Evolutionary conservation across 2,113 vertebrate species (phyloP).

Genomic region (Paracanthobrama guichenoti): DNA sequence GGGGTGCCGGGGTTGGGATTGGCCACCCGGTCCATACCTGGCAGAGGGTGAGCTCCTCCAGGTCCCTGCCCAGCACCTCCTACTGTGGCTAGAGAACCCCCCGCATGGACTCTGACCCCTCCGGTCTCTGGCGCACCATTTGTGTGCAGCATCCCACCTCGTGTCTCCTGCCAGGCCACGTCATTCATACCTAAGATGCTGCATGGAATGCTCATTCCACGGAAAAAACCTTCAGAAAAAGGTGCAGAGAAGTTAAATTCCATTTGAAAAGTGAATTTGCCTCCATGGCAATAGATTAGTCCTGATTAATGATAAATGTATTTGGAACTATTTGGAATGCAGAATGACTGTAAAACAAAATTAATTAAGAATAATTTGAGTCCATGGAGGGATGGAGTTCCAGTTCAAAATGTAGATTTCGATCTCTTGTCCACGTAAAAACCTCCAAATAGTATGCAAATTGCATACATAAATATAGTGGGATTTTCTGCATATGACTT

Average conservation of each 20-base stretch:
- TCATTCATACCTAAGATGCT: constrained; percentile 82
- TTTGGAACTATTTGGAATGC: not conserved
- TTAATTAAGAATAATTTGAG: too few relatives aligned
- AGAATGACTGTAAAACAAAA: not conserved
- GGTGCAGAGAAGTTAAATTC: not conserved
- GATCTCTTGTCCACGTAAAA: too few relatives aligned
- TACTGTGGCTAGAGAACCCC: constrained; percentile 63
- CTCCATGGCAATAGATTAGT: not conserved
- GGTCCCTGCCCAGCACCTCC: constrained; percentile 63
- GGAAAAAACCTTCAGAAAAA: constrained; percentile 65
- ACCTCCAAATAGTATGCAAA: too few relatives aligned
- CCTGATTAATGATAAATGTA: not conserved
- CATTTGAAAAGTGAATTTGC: not conserved
- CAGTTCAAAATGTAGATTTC: too few relatives aligned
- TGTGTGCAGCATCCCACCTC: constrained; percentile 76
- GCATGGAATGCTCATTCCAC: constrained; percentile 80
- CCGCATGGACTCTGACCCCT: constrained; percentile 66
- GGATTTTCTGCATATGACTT: too few relatives aligned
- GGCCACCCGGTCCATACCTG: constrained; percentile 68
- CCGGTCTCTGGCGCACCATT: constrained; percentile 70
- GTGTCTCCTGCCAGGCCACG: constrained; percentile 81
- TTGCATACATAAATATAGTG: too few relatives aligned
- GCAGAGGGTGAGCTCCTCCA: constrained; percentile 65
- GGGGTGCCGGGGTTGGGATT: constrained; percentile 64
- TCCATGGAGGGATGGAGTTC: too few relatives aligned